Percentiles rank a stretch among this genome's conserved stretches.
Conservation (phyloP, 2,888 invertebrate species). For the Phengaris arion region DNA sequence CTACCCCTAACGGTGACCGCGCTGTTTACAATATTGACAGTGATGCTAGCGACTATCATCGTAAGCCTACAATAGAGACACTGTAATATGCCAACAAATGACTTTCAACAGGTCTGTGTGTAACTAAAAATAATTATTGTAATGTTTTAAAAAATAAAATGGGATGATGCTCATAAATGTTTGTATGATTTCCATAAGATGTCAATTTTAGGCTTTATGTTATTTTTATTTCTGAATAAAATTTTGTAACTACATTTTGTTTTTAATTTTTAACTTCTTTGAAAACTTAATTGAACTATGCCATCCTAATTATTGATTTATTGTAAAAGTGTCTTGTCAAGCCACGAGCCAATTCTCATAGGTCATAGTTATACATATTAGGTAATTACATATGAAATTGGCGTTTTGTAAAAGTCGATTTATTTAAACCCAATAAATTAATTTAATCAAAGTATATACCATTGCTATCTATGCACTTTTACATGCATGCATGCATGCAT, state of each 20-base stretch:
- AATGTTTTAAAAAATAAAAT: slow-evolving; percentile 46
- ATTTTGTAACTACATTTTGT: slow-evolving; percentile 61
- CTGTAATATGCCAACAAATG: slow-evolving; percentile 28
- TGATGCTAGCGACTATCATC: background rate
- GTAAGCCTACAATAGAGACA: background rate
- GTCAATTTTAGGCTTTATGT: slow-evolving; percentile 78
- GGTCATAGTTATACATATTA: no score
- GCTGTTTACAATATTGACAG: background rate
- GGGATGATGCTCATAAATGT: slow-evolving; percentile 75
- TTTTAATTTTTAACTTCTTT: slow-evolving; percentile 34
- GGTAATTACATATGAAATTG: no score
- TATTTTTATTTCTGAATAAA: slow-evolving; percentile 77
- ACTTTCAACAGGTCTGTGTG: slow-evolving; percentile 4
- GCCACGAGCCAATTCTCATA: no score
- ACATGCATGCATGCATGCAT: no score
- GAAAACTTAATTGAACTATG: no score
- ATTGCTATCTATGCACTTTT: no score
- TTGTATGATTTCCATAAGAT: slow-evolving; percentile 67
- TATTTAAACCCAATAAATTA: no score
- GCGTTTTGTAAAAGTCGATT: no score
- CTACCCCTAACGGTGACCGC: background rate
- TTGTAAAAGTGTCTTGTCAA: no score
- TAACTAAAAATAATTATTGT: slow-evolving; percentile 20
- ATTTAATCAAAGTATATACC: no score
- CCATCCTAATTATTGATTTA: no score